These are phyloP conservation scores for Pelodiscus sinensis DNA, from an alignment of 2,113 vertebrate species.

Conservation along the genomic window DNA sequence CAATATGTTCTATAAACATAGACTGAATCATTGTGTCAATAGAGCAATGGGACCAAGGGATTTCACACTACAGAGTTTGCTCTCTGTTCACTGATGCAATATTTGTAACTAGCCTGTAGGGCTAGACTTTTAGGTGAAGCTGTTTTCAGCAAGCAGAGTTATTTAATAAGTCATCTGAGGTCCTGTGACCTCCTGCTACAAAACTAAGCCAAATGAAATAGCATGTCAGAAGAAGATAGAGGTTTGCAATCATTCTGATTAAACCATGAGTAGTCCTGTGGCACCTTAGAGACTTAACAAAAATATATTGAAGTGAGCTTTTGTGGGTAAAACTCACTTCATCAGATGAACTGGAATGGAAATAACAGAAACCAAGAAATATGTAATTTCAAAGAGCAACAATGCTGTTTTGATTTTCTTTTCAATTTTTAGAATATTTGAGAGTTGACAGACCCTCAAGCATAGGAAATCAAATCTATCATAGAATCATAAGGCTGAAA, in stretches of 20 bases:
- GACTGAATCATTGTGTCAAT: conserved; percentile 55
- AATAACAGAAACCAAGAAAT: too few species aligned
- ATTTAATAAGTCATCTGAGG: conserved; percentile 43
- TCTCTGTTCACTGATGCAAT: conserved; percentile 50
- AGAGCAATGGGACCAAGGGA: conserved; percentile 55
- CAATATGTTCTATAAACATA: conserved; percentile 36
- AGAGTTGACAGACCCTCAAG: background rate
- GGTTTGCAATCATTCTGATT: background rate
- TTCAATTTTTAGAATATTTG: background rate
- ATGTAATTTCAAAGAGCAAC: background rate
- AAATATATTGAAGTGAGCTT: too few species aligned
- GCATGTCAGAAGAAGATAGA: conserved; percentile 19
- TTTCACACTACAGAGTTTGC: conserved; percentile 64
- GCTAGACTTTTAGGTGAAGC: conserved; percentile 33
- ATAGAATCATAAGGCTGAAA: too few species aligned
- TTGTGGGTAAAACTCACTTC: too few species aligned
- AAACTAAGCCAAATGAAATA: conserved; percentile 6
- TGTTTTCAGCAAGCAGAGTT: conserved; percentile 7
- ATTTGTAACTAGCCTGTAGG: conserved; percentile 50
- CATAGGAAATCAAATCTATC: background rate
- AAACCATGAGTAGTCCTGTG: background rate
- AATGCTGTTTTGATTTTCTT: background rate
- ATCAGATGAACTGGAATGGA: too few species aligned
- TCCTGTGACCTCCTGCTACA: background rate
- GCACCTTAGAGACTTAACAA: too few species aligned